phyloP scores from a whole-genome alignment of 1,140 invertebrate species.

The Eupeodes corollae region DNA sequence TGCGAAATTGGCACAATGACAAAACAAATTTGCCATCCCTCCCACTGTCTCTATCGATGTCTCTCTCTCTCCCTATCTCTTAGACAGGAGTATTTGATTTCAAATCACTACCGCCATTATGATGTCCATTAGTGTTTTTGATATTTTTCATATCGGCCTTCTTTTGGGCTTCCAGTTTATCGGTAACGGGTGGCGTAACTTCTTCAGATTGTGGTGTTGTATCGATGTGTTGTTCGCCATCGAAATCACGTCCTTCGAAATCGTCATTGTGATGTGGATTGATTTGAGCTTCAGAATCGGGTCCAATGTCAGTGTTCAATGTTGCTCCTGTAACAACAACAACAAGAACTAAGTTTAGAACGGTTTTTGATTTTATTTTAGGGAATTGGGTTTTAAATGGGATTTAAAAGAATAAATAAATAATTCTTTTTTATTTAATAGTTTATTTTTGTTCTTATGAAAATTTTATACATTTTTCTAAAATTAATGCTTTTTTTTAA shows the following conservation, averaged over 20 bases:
- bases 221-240: constrained; percentile 31
- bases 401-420: no score
- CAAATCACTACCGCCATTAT: constrained; percentile 17
- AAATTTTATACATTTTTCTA: no score
- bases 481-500: no score
- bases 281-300: constrained; percentile 36
- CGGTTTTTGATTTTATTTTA: no score
- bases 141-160: constrained; percentile 29
- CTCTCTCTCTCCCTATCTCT: no score
- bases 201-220: constrained; percentile 33
- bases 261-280: constrained; percentile 31
- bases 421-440: no score
- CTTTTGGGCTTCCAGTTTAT: constrained; percentile 32
- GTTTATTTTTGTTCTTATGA: no score
- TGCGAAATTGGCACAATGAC: no score
- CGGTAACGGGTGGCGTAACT: constrained; percentile 33
- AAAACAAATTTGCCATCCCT: no score
- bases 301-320: constrained; percentile 33
- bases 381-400: no score
- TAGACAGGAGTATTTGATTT: constrained; percentile 35
- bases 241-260: constrained; percentile 26
- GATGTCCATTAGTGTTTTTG: neutral
- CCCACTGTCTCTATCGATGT: no score
- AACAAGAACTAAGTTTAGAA: constrained; percentile 37
- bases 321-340: constrained; percentile 37